Conservation (phyloP, 2,888 invertebrate genomes). For the Drosophila anomalata region DNA sequence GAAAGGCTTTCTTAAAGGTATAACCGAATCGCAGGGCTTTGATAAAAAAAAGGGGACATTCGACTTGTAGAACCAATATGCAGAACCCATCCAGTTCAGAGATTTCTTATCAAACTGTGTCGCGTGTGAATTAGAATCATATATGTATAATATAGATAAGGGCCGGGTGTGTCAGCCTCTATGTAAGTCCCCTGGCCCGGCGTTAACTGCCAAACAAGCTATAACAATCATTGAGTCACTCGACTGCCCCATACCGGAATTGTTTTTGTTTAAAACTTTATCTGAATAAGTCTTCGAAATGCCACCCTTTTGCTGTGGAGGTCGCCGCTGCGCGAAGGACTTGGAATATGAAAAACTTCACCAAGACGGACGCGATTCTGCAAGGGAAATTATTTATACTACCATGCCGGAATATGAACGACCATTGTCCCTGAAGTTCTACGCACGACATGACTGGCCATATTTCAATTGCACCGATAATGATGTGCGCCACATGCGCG, state of each 20-base stretch:
- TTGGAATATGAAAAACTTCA: conserved; percentile 18
- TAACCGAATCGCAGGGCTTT: background rate
- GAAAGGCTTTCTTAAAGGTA: background rate
- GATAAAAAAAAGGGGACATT: background rate
- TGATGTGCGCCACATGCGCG: conserved; percentile 42
- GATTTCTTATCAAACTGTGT: conserved; percentile 29
- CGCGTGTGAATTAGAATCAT: conserved; percentile 40
- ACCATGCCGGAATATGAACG: conserved; percentile 46
- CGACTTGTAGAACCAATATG: background rate
- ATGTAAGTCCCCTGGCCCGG: conserved; percentile 22
- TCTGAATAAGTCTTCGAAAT: conserved; percentile 25
- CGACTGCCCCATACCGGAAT: conserved; percentile 9
- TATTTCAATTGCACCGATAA: conserved; percentile 59
- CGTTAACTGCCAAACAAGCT: conserved; percentile 36
- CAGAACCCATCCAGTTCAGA: background rate
- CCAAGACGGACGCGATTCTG: background rate
- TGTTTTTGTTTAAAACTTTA: background rate
- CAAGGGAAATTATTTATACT: conserved; percentile 10
- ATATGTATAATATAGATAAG: conserved; percentile 33
- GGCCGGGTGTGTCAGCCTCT: conserved; percentile 26
- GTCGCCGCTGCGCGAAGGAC: conserved; percentile 59
- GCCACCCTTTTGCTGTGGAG: conserved; percentile 71
- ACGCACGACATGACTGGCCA: conserved; percentile 69
- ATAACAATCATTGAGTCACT: conserved; percentile 32
- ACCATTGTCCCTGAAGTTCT: conserved; percentile 65